Conservation (phyloP, 2,888 invertebrate genomes). For the Sinopyrophorus schimmeli region DNA sequence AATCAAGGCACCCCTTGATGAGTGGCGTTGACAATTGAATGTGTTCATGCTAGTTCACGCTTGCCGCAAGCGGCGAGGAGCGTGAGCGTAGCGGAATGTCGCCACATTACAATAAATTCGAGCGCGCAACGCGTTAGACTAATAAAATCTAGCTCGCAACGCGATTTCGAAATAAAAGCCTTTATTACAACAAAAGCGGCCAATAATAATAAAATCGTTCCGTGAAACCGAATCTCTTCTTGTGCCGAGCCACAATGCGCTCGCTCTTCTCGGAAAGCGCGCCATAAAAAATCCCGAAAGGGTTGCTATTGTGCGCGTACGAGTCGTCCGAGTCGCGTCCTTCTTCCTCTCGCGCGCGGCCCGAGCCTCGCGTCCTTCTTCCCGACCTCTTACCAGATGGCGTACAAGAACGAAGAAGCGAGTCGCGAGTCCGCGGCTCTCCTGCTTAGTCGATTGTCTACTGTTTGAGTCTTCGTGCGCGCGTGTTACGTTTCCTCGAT, state of each 20-base stretch:
- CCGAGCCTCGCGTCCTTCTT: conserved; percentile 34
- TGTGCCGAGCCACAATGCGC: conserved; percentile 18
- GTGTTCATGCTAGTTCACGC: conserved; percentile 26
- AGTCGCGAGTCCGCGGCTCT: conserved; percentile 46
- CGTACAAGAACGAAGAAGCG: conserved; percentile 51
- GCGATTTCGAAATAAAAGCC: conserved; percentile 13
- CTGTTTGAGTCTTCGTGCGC: conserved; percentile 63
- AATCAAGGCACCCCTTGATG: conserved; percentile 25
- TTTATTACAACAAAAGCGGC: conserved; percentile 12
- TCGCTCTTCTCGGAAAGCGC: conserved; percentile 26
- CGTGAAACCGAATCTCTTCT: conserved; percentile 17
- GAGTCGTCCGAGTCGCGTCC: conserved; percentile 31
- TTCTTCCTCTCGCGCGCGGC: conserved; percentile 15
- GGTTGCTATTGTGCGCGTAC: conserved; percentile 39
- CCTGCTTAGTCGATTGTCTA: conserved; percentile 57
- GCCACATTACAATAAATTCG: conserved; percentile 31
- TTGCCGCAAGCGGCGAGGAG: conserved; percentile 25
- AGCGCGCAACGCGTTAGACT: conserved; percentile 20
- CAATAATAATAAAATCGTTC: conserved; percentile 25
- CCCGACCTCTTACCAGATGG: conserved; percentile 48
- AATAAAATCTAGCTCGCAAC: conserved; percentile 12
- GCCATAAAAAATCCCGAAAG: conserved; percentile 32
- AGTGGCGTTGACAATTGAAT: conserved; percentile 30
- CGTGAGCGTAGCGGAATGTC: conserved; percentile 33
- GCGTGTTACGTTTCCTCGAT: conserved; percentile 53